These are phyloP conservation scores for Perizoma affinitatum DNA, from an alignment of 2,888 invertebrate genomes.

Conservation along the genomic window DNA sequence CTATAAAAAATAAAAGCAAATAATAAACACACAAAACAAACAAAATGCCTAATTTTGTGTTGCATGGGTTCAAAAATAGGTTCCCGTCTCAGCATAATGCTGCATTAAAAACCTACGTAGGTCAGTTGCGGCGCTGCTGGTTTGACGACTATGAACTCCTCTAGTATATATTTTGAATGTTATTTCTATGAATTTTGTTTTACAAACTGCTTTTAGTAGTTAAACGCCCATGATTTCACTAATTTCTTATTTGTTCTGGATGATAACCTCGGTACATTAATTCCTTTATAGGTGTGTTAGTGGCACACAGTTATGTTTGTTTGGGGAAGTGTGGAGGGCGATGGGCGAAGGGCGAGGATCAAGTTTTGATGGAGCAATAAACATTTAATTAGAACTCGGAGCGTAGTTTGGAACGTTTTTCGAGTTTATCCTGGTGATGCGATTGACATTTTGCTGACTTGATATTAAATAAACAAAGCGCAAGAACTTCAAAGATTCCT, in stretches of 20 bases:
- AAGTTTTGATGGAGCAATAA: conserved; percentile 35
- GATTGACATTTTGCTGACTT: background rate
- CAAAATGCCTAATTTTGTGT: no score
- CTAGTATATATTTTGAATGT: no score
- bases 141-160: no score
- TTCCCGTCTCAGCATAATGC: no score
- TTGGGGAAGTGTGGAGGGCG: conserved; percentile 16
- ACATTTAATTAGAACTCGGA: conserved; percentile 29
- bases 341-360: conserved; percentile 13
- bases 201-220: background rate
- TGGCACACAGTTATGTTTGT: conserved; percentile 32
- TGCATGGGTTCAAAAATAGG: no score
- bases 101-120: no score
- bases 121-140: background rate
- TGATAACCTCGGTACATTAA: conserved; percentile 9
- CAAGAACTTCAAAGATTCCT: no score
- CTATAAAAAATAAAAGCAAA: no score
- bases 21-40: no score
- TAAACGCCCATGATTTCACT: background rate
- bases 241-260: conserved; percentile 15
- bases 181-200: background rate
- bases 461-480: no score
- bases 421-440: background rate
- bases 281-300: conserved; percentile 28
- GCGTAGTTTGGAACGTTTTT: conserved; percentile 23